Conservation (phyloP, 2,888 invertebrate species). For the Epirrhoe alternata region DNA sequence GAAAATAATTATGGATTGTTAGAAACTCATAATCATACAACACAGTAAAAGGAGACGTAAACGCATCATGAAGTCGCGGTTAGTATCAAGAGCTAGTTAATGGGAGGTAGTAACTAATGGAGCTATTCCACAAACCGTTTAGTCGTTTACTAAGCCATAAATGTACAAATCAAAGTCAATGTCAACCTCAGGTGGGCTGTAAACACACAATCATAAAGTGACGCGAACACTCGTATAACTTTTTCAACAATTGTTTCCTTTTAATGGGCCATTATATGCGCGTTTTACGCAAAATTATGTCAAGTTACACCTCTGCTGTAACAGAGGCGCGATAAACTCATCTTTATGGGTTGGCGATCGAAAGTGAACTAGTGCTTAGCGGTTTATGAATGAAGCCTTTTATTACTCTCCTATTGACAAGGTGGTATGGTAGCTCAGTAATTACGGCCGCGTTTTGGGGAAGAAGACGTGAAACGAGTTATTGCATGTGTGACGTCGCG, state of each 20-base stretch:
- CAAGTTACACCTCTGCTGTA: slow-evolving; percentile 83
- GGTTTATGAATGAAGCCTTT: slow-evolving; percentile 81
- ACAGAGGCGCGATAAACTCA: slow-evolving; percentile 81
- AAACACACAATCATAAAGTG: slow-evolving; percentile 84
- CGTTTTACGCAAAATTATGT: slow-evolving; percentile 85
- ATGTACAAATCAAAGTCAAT: slow-evolving; percentile 84
- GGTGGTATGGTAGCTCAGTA: slow-evolving; percentile 74
- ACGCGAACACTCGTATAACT: slow-evolving; percentile 83
- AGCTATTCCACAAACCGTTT: slow-evolving; percentile 66
- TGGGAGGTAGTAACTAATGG: slow-evolving; percentile 49
- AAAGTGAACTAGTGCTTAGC: slow-evolving; percentile 74
- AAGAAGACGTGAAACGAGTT: slow-evolving; percentile 62
- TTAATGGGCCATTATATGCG: slow-evolving; percentile 84
- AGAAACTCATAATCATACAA: slow-evolving; percentile 12
- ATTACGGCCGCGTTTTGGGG: slow-evolving; percentile 80
- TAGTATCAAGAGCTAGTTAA: slow-evolving; percentile 43
- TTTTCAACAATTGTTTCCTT: slow-evolving; percentile 85
- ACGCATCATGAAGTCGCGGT: slow-evolving; percentile 41
- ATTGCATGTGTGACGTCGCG: slow-evolving; percentile 75
- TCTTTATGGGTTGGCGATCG: slow-evolving; percentile 82
- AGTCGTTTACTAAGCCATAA: slow-evolving; percentile 78
- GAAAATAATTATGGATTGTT: slow-evolving; percentile 34
- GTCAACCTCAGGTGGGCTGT: slow-evolving; percentile 82
- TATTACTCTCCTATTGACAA: slow-evolving; percentile 81
- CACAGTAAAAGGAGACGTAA: slow-evolving; percentile 21